phyloP scores from a whole-genome alignment of 1,140 invertebrate genomes.

The Neodiprion fabricii region DNA sequence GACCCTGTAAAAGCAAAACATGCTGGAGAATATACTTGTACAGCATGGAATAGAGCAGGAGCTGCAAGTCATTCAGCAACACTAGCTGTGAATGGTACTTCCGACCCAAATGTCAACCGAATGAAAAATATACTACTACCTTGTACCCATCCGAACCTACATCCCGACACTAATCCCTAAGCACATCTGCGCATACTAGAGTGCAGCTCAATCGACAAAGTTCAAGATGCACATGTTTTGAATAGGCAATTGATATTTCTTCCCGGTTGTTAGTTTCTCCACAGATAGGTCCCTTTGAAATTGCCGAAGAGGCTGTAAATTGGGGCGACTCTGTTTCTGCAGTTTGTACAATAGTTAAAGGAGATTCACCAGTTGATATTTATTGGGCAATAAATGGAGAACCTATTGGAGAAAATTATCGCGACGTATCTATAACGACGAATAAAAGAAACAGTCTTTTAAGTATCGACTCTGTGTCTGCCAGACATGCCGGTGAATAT shows the following conservation, averaged over 20 bases:
- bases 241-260: constrained; percentile 11
- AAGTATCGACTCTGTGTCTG: constrained; percentile 63
- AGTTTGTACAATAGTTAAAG: constrained; percentile 68
- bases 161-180: neutral
- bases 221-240: neutral
- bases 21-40: constrained; percentile 77
- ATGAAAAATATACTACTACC: neutral
- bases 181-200: neutral
- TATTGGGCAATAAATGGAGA: constrained; percentile 67
- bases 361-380: constrained; percentile 70
- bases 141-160: neutral
- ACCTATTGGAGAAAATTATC: constrained; percentile 36
- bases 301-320: constrained; percentile 61
- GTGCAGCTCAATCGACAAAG: neutral
- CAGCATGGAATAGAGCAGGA: constrained; percentile 70
- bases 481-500: constrained; percentile 67
- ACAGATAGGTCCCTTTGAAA: constrained; percentile 61
- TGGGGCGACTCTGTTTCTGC: constrained; percentile 62
- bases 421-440: constrained; percentile 46
- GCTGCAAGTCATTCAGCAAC: constrained; percentile 68
- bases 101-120: neutral
- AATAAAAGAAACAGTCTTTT: constrained; percentile 64
- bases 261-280: constrained; percentile 53
- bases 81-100: constrained; percentile 69
- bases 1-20: constrained; percentile 73